Evolutionary conservation across 2,888 invertebrate species (phyloP), one percentile per base, ranked within the genome.

Genomic region (Hyalella azteca): DNA sequence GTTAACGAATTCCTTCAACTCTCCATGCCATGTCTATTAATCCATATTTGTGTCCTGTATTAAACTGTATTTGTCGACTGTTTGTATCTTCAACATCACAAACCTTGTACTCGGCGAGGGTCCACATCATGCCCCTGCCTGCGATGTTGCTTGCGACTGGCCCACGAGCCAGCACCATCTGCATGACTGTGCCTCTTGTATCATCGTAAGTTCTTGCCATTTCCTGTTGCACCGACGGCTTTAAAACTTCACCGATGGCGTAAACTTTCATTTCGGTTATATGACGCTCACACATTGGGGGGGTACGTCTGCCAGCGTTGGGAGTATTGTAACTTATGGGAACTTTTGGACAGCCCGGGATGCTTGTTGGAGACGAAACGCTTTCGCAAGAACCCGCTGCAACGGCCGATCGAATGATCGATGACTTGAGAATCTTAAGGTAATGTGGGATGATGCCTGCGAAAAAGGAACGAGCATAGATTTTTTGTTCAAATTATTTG

Each of bases 131-230:
- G 7, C 66, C 78, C 19, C 36, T 39, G 15, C 48, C 49, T 32
- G n/a, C 39, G 49, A 73, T 50, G 49, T 73, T 26, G 36, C 22
- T 19, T 22, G 73, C 36, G 9, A 32, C 36, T n/a, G 13, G 26
- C 48, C 39, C 13, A 22, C 48, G 73, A n/a, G 77, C 80, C 49
- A 77, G 48, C 66, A 80, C 80, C 77, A 80, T 77, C 77, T 80
- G 80, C 40, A 13, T n/a, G 15, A 66, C 66, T 22, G 19, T 54
- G 19, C 80, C 80, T 15, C 60, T 22, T 36, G 22, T 80, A 1
- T 15, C 26, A 13, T n/a, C 15, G 50, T 80, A 80, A 49, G 36
- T 22, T 26, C 39, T n/a, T 39, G 41, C 77, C 78, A 78, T 50
- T 19, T 50, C 48, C 39, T 4, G 13, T 73, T 49, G 19, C 15